Percentiles rank a stretch among this genome's conserved stretches.
Conservation (phyloP, 2,797 vertebrate species). For the Gorsachius magnificus region DNA sequence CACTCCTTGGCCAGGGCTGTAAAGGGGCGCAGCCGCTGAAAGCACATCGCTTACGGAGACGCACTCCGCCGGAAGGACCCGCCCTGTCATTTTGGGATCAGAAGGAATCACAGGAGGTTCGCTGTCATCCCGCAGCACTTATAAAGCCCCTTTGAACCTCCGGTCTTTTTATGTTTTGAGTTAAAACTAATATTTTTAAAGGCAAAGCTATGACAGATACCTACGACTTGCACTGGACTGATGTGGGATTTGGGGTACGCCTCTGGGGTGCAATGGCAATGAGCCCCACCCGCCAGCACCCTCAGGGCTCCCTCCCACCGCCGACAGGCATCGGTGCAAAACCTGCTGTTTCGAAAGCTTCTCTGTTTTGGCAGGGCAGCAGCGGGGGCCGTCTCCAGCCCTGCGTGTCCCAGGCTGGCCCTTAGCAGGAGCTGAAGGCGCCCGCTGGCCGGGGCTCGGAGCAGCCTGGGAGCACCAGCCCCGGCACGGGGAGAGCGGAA, state of each 20-base stretch:
- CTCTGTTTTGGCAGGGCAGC: not conserved
- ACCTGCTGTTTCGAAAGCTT: not conserved
- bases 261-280: not conserved
- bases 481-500: not conserved
- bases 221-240: rapidly evolving
- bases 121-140: not conserved
- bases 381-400: not conserved
- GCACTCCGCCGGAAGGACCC: not conserved
- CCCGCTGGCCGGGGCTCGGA: rapidly evolving
- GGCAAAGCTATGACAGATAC: not conserved
- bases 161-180: not conserved
- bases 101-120: not conserved
- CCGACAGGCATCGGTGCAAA: not conserved
- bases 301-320: not conserved
- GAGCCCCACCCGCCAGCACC: not conserved
- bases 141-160: not conserved
- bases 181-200: not conserved
- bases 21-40: not conserved
- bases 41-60: not conserved
- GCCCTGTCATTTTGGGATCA: not conserved
- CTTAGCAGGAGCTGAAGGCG: not conserved
- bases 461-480: not conserved
- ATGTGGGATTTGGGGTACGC: not conserved
- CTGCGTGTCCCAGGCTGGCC: not conserved
- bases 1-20: not conserved